phyloP scores from a whole-genome alignment of 2,888 invertebrate species.

The Rhingia campestris region DNA sequence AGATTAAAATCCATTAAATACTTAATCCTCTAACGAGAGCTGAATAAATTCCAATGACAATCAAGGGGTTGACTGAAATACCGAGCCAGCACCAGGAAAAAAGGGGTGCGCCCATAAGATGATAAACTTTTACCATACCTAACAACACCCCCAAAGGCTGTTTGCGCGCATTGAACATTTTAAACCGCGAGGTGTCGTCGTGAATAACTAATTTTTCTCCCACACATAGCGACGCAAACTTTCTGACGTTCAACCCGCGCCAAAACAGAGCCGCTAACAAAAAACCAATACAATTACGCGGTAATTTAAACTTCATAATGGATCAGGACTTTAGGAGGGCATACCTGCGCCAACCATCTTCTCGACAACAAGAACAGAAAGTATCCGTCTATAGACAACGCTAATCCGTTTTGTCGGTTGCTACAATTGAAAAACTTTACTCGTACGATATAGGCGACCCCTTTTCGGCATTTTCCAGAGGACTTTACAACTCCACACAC shows the following conservation, averaged over 20 bases:
- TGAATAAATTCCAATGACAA: conserved; percentile 66
- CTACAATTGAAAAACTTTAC: conserved; percentile 22
- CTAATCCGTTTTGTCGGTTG: conserved; percentile 45
- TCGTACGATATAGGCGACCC: not conserved
- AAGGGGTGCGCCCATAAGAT: conserved; percentile 54
- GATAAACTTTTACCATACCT: conserved; percentile 37
- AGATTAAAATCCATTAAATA: conserved; percentile 75
- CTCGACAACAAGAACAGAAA: not conserved
- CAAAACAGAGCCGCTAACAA: not conserved
- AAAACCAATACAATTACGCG: conserved; percentile 64
- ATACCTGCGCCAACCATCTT: conserved; percentile 9
- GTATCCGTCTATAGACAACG: conserved; percentile 4
- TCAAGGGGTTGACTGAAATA: conserved; percentile 25
- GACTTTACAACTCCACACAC: not conserved
- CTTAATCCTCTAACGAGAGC: conserved; percentile 72
- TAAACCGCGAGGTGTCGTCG: conserved; percentile 70
- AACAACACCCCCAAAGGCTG: conserved; percentile 14
- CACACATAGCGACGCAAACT: conserved; percentile 12
- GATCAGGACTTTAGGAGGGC: conserved; percentile 19
- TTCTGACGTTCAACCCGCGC: conserved; percentile 7
- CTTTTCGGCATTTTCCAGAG: conserved; percentile 4
- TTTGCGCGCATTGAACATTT: conserved; percentile 57
- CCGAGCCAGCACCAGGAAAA: conserved; percentile 30
- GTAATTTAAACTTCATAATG: conserved; percentile 51
- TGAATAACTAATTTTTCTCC: conserved; percentile 67